Evolutionary conservation across 2,888 invertebrate genomes (phyloP).

Genomic region (Troides aeacus): DNA sequence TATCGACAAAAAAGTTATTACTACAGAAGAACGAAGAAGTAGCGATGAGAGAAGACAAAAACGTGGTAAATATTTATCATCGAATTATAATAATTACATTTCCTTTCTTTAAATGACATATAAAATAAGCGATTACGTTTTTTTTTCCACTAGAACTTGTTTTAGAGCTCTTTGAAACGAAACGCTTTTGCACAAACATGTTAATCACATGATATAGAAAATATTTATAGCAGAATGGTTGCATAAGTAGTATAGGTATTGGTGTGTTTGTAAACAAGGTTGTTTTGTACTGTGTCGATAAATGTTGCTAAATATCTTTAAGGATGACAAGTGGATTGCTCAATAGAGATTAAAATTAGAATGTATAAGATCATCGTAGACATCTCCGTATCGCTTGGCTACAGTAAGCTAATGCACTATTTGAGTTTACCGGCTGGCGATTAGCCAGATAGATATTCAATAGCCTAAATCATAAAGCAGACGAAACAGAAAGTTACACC

Average conservation of each 20-base stretch:
- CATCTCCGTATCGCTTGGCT: slow-evolving; percentile 5
- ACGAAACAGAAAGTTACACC: neutral
- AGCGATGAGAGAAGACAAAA: slow-evolving; percentile 66
- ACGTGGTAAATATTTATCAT: slow-evolving; percentile 51
- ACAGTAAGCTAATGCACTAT: slow-evolving; percentile 15
- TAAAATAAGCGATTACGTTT: neutral
- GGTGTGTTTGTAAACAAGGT: slow-evolving; percentile 2
- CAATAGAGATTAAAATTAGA: slow-evolving; percentile 2
- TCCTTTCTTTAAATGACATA: neutral
- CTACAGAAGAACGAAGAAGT: slow-evolving; percentile 56
- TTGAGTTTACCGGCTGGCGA: slow-evolving; percentile 19
- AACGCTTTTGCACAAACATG: neutral
- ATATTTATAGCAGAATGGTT: neutral
- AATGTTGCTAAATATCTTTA: neutral
- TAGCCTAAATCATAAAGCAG: slow-evolving; percentile 1
- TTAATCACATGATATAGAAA: slow-evolving; percentile 3
- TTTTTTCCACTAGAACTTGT: neutral
- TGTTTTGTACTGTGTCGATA: neutral
- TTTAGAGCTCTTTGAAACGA: neutral
- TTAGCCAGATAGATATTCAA: slow-evolving; percentile 7
- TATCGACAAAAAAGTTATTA: slow-evolving; percentile 41
- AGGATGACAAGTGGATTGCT: neutral
- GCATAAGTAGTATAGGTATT: neutral
- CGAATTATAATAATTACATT: no score
- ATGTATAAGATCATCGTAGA: slow-evolving; percentile 3